Evolutionary conservation across 2,797 vertebrate genomes (phyloP).

Genomic region (Enoplosus armatus): DNA sequence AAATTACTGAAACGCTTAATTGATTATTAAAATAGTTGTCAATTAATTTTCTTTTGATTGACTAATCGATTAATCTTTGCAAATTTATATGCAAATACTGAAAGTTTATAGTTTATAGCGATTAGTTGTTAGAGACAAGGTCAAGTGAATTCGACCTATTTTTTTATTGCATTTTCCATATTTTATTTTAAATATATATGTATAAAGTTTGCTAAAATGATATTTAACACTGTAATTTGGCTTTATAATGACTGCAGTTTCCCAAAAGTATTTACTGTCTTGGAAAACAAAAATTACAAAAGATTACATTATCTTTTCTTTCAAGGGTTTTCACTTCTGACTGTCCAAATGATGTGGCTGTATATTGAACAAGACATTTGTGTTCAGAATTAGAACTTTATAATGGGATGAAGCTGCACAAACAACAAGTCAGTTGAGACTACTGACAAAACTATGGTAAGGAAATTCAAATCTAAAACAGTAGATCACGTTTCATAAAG

Average conservation of each 20-base stretch:
- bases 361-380: background rate
- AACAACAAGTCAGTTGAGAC: background rate
- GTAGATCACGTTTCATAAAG: background rate
- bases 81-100: background rate
- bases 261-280: background rate
- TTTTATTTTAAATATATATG: background rate
- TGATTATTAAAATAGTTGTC: too few relatives aligned
- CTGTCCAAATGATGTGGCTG: background rate
- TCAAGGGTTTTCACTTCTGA: background rate
- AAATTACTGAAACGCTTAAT: too few relatives aligned
- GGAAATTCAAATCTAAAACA: background rate
- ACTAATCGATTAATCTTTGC: too few relatives aligned
- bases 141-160: background rate
- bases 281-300: background rate
- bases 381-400: background rate
- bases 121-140: background rate
- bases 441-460: background rate
- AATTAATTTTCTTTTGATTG: too few relatives aligned
- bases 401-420: background rate
- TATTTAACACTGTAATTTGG: background rate
- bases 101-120: background rate
- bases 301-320: background rate
- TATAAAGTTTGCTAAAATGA: background rate
- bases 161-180: background rate
- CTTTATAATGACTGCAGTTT: background rate